Percentiles rank a stretch among this genome's conserved stretches.
phyloP scores from a whole-genome alignment of 2,113 vertebrate genomes.

The Mohoua ochrocephala region DNA sequence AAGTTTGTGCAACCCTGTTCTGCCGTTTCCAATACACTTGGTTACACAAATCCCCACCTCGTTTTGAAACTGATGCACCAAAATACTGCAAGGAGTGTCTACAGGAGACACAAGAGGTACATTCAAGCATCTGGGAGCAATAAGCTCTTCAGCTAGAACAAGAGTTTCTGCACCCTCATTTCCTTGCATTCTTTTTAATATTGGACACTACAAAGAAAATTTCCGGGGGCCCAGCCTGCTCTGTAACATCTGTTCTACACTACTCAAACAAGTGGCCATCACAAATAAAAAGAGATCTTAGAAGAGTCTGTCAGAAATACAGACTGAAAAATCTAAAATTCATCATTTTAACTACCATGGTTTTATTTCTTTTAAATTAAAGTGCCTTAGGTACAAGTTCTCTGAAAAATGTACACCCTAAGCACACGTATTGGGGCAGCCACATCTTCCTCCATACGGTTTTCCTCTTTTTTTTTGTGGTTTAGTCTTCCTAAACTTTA shows the following conservation, averaged over 20 bases:
- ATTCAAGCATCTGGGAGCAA: background rate
- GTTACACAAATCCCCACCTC: background rate
- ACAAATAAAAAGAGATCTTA: background rate
- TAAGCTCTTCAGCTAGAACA: background rate
- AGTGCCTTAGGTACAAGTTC: background rate
- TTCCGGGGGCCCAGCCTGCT: background rate
- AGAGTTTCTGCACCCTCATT: background rate
- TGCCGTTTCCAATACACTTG: background rate
- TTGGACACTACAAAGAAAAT: background rate
- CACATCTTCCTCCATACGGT: background rate
- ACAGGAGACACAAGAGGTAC: background rate
- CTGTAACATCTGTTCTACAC: background rate
- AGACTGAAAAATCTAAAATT: background rate
- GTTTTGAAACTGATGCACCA: background rate
- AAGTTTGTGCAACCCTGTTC: background rate
- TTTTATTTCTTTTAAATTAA: background rate
- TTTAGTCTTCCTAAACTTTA: background rate
- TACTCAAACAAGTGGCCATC: background rate
- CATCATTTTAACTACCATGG: background rate
- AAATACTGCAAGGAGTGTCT: background rate
- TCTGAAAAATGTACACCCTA: background rate
- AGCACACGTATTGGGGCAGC: background rate
- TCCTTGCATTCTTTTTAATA: background rate
- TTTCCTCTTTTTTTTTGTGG: background rate
- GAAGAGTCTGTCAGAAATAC: background rate